A percentile compares a stretch with the other conserved stretches of the same genome.
These are phyloP conservation scores for Campylorhamphus procurvoides DNA, from an alignment of 2,113 vertebrate genomes.

Conservation along the genomic window DNA sequence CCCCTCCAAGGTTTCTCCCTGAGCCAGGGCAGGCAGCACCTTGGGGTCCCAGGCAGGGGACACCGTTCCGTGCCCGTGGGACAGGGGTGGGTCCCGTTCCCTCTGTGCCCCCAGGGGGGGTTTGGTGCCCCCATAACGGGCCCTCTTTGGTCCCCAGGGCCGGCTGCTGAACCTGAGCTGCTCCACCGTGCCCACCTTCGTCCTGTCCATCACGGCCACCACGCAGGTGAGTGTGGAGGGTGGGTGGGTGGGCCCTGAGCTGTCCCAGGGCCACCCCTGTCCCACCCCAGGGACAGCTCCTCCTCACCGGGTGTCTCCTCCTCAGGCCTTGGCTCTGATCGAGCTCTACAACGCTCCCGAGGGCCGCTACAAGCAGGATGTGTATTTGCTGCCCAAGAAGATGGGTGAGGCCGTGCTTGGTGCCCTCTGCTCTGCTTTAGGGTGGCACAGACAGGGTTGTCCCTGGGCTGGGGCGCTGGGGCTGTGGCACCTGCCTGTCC, in stretches of 20 bases:
- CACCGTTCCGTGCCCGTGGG: neutral
- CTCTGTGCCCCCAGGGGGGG: fast-evolving
- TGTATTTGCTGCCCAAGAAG: constrained; percentile 97
- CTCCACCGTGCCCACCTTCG: constrained; percentile 96
- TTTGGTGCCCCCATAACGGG: fast-evolving
- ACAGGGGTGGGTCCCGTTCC: fast-evolving
- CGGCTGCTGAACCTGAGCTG: constrained; percentile 94
- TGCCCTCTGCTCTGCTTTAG: fast-evolving
- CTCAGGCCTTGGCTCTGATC: constrained; percentile 91
- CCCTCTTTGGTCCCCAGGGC: constrained; percentile 55
- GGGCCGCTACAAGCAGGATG: constrained; percentile 96
- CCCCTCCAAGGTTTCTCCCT: neutral
- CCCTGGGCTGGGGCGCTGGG: neutral
- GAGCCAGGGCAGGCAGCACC: fast-evolving
- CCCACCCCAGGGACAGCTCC: neutral
- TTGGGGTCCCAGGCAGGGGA: fast-evolving
- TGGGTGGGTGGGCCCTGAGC: neutral
- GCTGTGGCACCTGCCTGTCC: neutral
- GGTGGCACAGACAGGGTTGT: too few relatives aligned
- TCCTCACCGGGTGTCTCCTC: neutral
- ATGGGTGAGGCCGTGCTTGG: constrained; percentile 85
- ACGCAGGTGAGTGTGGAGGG: constrained; percentile 86
- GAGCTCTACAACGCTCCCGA: constrained; percentile 96
- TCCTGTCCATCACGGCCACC: constrained; percentile 95
- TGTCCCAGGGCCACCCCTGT: fast-evolving